Conservation (phyloP, 2,888 invertebrate genomes). For the Seira sanloemensis region DNA sequence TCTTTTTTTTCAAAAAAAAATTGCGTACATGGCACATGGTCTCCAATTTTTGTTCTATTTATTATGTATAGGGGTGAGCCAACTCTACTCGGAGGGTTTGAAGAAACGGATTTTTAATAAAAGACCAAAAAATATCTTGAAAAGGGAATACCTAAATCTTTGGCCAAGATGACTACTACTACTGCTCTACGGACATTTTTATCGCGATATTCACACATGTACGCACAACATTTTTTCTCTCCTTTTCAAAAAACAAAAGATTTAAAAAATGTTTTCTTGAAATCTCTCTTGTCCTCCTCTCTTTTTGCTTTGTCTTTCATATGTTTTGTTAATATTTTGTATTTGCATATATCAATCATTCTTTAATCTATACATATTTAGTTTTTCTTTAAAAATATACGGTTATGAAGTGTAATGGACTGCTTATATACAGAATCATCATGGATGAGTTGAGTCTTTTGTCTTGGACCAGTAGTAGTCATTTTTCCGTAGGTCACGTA, state of each 20-base stretch:
- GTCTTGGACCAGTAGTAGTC: too few relatives aligned
- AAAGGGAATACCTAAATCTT: constrained; percentile 63
- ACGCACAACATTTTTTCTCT: constrained; percentile 9
- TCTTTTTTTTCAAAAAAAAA: background rate
- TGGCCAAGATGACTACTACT: constrained; percentile 49
- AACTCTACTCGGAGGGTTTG: constrained; percentile 74
- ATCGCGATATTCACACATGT: constrained; percentile 26
- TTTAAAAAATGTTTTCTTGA: background rate
- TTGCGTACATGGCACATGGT: constrained; percentile 9
- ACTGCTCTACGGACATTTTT: constrained; percentile 25
- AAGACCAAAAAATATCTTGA: constrained; percentile 53
- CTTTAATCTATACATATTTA: background rate
- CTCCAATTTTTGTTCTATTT: constrained; percentile 1
- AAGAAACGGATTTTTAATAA: constrained; percentile 74
- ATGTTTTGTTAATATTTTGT: too few relatives aligned
- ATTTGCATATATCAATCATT: background rate
- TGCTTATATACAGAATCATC: too few relatives aligned
- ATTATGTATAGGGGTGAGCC: constrained; percentile 73
- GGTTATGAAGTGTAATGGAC: too few relatives aligned
- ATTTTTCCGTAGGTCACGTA: too few relatives aligned
- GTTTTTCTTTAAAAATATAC: background rate
- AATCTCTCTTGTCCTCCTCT: background rate
- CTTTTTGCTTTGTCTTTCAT: too few relatives aligned
- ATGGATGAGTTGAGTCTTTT: too few relatives aligned
- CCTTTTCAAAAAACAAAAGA: too few relatives aligned